phyloP scores from a whole-genome alignment of 2,113 vertebrate genomes.

The Mustelus asterias region DNA sequence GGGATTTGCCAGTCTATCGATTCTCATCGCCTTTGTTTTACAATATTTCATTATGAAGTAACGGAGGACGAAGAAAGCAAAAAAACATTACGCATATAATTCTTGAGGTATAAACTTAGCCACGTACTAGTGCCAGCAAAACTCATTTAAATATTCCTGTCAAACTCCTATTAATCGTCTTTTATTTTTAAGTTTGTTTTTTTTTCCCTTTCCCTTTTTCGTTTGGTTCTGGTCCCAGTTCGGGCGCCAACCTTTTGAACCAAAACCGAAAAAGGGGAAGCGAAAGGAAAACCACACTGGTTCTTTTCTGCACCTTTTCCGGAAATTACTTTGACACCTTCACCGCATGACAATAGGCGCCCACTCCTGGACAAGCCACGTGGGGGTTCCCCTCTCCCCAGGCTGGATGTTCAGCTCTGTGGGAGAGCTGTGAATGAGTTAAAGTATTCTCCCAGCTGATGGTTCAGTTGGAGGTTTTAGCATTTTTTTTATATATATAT shows the following conservation, averaged over 20 bases:
- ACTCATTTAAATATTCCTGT: slow-evolving; percentile 65
- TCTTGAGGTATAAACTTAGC: slow-evolving; percentile 66
- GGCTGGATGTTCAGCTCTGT: background rate
- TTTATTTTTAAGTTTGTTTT: slow-evolving; percentile 49
- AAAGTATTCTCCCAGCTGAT: background rate
- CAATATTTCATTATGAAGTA: slow-evolving; percentile 99
- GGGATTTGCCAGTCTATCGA: slow-evolving; percentile 80
- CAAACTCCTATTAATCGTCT: slow-evolving; percentile 50
- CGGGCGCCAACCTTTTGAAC: slow-evolving; percentile 70
- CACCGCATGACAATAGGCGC: background rate
- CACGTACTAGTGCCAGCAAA: slow-evolving; percentile 67
- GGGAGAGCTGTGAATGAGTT: background rate
- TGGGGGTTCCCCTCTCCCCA: background rate
- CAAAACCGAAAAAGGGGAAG: slow-evolving; percentile 77
- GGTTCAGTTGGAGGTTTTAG: background rate
- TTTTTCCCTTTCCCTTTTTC: slow-evolving; percentile 51
- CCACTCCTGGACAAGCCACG: no score
- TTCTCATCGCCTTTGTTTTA: slow-evolving; percentile 92
- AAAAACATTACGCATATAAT: slow-evolving; percentile 46
- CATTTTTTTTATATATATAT: slow-evolving; percentile 10
- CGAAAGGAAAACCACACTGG: slow-evolving; percentile 59
- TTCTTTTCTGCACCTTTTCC: background rate
- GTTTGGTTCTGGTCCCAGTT: slow-evolving; percentile 62
- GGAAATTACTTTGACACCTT: background rate
- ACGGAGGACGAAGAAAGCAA: slow-evolving; percentile 44